Base-by-base conservation (phyloP, 2,797 vertebrate genomes). In the Danio jaintianensis region DNA sequence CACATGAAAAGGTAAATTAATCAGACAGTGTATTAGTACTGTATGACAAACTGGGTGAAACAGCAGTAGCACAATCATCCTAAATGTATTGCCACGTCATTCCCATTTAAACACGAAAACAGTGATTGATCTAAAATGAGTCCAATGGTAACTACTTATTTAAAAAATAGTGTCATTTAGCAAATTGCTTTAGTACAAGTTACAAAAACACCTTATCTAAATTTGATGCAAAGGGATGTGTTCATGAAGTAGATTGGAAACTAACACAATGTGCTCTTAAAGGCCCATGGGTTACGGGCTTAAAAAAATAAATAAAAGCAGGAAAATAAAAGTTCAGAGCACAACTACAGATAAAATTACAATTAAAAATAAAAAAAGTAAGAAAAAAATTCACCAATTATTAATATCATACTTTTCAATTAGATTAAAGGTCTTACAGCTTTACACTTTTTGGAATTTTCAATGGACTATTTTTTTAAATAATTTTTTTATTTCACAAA, bases 221-320 rank as follows among this genome's bases (percentile, higher is more conserved):
- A 80, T 69, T 78, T 61, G 73, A 78, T 67, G 59, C 78, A 58
- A 52, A 1, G 20, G 45, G 62, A 69, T 1, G 62, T 20, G 68
- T 45, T 64, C n/a, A 11, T 9, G 62, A 72, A 82, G 69, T 53
- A 75, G 59, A 75, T 80, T 79, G 55, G 1, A 29, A 29, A 29
- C 29, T 29, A 3, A 71, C 45, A 74, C 36, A 42, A 81, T 69
- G 22, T 66, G 40, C 47, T 81, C 78, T 72, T 40, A 50, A 38
- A 72, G 63, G 74, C 29, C 29, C 29, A 29, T 29, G 29, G 29
- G 29, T 29, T 3, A 29, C 29, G 3, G 29, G 29, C 29, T 29
- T 29, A 3, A 3, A 29, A n/a, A 29, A 29, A 29, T 1, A 29
- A 1, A 29, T 29, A 29, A 29, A 29, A 29, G 29, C 29, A 29